Percentiles rank a stretch among this genome's conserved stretches.
phyloP scores from a whole-genome alignment of 2,888 invertebrate genomes.

The Linnaemya vulpina region DNA sequence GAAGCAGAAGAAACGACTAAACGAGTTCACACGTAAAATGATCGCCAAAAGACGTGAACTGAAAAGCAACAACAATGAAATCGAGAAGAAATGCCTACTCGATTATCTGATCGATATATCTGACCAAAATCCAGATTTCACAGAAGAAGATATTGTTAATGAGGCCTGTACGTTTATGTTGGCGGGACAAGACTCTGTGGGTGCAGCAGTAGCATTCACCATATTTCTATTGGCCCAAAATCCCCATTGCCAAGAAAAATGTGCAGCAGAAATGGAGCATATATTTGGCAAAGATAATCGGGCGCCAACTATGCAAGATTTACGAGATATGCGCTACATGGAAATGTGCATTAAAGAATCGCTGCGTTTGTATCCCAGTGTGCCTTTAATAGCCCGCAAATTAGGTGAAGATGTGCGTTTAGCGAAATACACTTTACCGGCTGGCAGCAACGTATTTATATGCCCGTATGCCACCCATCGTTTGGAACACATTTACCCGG shows the following conservation, averaged over 20 bases:
- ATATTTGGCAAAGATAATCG: constrained; percentile 83
- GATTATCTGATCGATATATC: constrained; percentile 85
- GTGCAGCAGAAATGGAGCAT: constrained; percentile 83
- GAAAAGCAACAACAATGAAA: constrained; percentile 71
- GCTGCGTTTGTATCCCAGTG: constrained; percentile 84
- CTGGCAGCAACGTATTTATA: constrained; percentile 84
- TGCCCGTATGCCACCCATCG: constrained; percentile 85
- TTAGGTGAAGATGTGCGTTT: constrained; percentile 81
- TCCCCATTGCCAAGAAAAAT: constrained; percentile 83
- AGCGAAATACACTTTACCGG: constrained; percentile 84
- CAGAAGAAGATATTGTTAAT: constrained; percentile 85
- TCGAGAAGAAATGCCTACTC: constrained; percentile 82
- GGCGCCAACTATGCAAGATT: constrained; percentile 84
- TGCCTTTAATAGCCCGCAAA: constrained; percentile 81
- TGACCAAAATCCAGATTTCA: constrained; percentile 84
- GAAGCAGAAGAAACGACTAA: constrained; percentile 83
- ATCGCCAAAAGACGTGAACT: constrained; percentile 79
- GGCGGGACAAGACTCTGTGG: constrained; percentile 87
- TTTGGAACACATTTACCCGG: constrained; percentile 84
- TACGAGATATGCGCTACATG: constrained; percentile 86
- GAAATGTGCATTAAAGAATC: constrained; percentile 89
- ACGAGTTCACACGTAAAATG: constrained; percentile 83
- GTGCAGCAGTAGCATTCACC: constrained; percentile 85
- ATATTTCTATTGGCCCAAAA: constrained; percentile 85
- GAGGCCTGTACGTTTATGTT: constrained; percentile 87